Evolutionary conservation across 1,140 invertebrate genomes (phyloP).

Genomic region (Maconellicoccus hirsutus): DNA sequence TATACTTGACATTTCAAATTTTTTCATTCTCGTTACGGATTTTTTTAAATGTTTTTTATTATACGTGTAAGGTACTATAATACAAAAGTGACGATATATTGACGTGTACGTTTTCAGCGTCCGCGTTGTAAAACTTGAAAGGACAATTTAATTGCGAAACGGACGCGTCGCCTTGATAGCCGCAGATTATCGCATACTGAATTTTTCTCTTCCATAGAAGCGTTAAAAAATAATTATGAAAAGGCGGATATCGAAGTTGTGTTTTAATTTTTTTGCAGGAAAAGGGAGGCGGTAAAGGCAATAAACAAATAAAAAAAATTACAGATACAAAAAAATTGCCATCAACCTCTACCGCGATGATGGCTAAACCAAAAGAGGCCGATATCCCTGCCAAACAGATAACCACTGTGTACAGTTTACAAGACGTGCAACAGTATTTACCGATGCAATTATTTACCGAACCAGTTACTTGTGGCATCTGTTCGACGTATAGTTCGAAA

Average conservation of each 20-base stretch:
- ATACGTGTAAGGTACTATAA: no score
- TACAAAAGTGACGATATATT: no score
- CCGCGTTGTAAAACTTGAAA: neutral
- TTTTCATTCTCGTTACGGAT: no score
- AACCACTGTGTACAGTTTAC: neutral
- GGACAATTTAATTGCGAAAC: no score
- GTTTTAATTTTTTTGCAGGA: neutral
- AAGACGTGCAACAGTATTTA: neutral
- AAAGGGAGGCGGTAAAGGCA: neutral
- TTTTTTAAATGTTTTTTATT: neutral
- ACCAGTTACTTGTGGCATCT: slow-evolving; percentile 23
- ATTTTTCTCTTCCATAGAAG: neutral
- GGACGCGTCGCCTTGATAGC: no score
- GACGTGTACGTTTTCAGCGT: no score
- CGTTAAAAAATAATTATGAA: neutral
- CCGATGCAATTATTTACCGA: slow-evolving; percentile 23
- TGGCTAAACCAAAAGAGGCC: neutral
- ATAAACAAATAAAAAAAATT: neutral
- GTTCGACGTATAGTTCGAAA: slow-evolving; percentile 26
- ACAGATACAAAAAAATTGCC: neutral
- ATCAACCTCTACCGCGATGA: neutral
- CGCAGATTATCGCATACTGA: no score
- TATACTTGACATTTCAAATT: no score
- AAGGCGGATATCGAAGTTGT: neutral
- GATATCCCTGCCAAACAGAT: neutral